These are phyloP conservation scores for Panthera tigris DNA, from an alignment of 2,113 vertebrate species.

Conservation along the genomic window DNA sequence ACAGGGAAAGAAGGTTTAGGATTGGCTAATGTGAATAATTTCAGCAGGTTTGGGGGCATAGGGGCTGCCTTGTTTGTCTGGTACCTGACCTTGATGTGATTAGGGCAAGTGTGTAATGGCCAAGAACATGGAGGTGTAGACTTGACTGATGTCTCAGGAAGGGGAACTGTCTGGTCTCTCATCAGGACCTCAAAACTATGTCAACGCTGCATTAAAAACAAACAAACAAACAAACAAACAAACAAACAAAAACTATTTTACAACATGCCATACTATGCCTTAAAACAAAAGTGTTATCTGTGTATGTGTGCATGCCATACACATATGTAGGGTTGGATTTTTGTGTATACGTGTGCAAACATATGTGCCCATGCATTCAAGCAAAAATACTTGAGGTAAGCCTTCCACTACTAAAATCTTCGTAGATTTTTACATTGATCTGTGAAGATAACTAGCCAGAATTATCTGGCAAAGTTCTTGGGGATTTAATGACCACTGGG, in stretches of 20 bases:
- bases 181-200: not conserved
- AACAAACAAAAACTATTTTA: not conserved
- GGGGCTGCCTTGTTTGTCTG: not conserved
- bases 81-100: not conserved
- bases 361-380: not conserved
- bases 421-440: not conserved
- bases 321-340: fast-evolving
- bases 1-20: not conserved
- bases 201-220: not conserved
- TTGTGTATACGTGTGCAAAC: not conserved
- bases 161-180: not conserved
- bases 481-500: not conserved
- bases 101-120: not conserved
- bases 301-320: not conserved
- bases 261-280: not conserved
- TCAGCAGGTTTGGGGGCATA: not conserved
- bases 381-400: not conserved
- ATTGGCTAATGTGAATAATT: not conserved
- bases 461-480: not conserved
- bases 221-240: not conserved
- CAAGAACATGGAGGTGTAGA: fast-evolving
- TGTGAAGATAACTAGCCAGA: not conserved
- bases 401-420: not conserved
- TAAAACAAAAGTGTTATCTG: not conserved
- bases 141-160: not conserved